Evolutionary conservation across 2,888 invertebrate species (phyloP).

Genomic region (Tanaodytes sp.): DNA sequence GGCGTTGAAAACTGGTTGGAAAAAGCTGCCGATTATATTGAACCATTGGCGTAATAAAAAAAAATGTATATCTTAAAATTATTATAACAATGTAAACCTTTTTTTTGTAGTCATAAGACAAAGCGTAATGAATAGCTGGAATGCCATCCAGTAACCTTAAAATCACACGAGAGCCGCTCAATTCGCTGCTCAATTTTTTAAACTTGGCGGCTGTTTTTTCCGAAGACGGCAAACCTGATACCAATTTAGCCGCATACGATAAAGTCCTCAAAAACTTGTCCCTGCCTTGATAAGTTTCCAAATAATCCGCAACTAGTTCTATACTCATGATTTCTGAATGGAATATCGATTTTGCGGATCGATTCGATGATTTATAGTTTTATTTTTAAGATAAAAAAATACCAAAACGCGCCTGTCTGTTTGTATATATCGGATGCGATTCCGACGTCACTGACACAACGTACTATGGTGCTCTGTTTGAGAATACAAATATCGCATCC

Average conservation of each 20-base stretch:
- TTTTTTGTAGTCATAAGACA: conserved; percentile 79
- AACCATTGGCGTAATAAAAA: too few relatives aligned
- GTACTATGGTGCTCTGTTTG: too few relatives aligned
- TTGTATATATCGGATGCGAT: neutral
- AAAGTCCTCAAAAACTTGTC: conserved; percentile 86
- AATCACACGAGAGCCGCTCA: conserved; percentile 84
- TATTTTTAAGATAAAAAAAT: too few relatives aligned
- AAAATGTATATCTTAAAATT: too few relatives aligned
- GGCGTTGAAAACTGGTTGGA: too few relatives aligned
- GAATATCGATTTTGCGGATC: too few relatives aligned
- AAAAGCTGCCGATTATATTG: too few relatives aligned
- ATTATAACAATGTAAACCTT: neutral
- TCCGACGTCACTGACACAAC: too few relatives aligned
- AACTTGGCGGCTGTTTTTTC: conserved; percentile 76
- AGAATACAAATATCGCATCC: too few relatives aligned
- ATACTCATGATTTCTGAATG: too few relatives aligned
- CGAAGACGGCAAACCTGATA: conserved; percentile 78
- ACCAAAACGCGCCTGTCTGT: too few relatives aligned
- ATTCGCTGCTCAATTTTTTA: conserved; percentile 78
- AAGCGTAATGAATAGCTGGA: conserved; percentile 83
- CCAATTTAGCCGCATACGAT: conserved; percentile 84
- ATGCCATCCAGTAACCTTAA: conserved; percentile 88
- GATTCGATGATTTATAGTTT: neutral
- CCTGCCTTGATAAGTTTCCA: conserved; percentile 88
- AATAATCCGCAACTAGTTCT: conserved; percentile 74